Base-by-base conservation (phyloP, 2,113 vertebrate genomes). In the Muntiacus muntjak region DNA sequence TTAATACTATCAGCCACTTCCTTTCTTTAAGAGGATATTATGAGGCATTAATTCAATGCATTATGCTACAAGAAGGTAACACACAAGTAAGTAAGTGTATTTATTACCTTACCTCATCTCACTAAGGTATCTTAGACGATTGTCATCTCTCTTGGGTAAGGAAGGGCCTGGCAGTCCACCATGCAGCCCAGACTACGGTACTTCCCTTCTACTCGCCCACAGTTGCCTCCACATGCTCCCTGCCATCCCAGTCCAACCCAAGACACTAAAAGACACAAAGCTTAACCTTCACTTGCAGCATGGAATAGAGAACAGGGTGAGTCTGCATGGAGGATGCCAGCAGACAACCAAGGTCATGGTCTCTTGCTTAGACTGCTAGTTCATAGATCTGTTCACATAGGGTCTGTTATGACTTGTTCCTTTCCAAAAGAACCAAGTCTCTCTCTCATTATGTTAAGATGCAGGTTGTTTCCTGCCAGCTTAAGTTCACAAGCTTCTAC, bases 11-110 rank as follows among this genome's bases (percentile, higher is more conserved):
- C 92, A 82, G 82, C 92, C 64, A 57, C 58, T 67, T 95, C 64
- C 95, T 93, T 96, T 95, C 85, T 74, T 74, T 52, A 58, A 85
- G 85, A 96, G 52, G 84, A 89, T 71, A 71, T 95, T 89, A 43
- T 5, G 23, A 84, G 90, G 81, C 81, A 50, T 87, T 40, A 16
- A 40, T 50, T 94, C 83, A 92, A 88, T 16, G 92, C 47, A 45
- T 55, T 47, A n/a, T 36, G 40, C 81, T 67, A 57, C 8, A 45
- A 95, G 83, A 94, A 83, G 91, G 82, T 25, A 13, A 60, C 64
- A 45, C 30, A 78, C 1, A 1, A 74, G 58, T 76, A 95, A 86
- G 60, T 82, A 62, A 62, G 60, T 47, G 52, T 14, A 14, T 43
- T 26, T 76, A 76, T 14, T 43, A 14, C 40, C 12, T 76, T 76